These are phyloP conservation scores for Dipodomys stephensi DNA, from an alignment of 2,113 vertebrate genomes.

Conservation along the genomic window DNA sequence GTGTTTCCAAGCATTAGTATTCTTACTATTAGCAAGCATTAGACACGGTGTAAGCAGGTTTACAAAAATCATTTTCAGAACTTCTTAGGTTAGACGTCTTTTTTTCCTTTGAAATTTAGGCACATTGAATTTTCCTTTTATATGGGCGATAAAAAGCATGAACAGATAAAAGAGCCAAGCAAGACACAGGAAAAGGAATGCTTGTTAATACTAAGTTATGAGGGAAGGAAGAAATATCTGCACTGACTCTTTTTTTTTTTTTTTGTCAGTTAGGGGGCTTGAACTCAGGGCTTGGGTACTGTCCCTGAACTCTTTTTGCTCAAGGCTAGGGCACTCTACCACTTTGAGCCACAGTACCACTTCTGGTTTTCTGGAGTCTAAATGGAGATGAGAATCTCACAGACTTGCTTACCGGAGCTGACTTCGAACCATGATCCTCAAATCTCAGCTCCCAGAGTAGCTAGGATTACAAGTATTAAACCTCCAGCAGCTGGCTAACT, in stretches of 20 bases:
- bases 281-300: too few relatives aligned
- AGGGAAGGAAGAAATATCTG: background rate
- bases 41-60: constrained; percentile 40
- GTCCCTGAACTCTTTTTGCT: too few relatives aligned
- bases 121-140: background rate
- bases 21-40: constrained; percentile 44
- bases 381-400: too few relatives aligned
- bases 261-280: too few relatives aligned
- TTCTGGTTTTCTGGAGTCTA: too few relatives aligned
- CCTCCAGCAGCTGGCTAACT: too few relatives aligned
- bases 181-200: background rate
- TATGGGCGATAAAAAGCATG: background rate
- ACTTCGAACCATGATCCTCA: too few relatives aligned
- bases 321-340: too few relatives aligned
- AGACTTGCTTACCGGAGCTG: too few relatives aligned
- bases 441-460: too few relatives aligned
- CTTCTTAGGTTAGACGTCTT: constrained; percentile 37
- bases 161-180: background rate
- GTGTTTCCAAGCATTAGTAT: constrained; percentile 40
- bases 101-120: background rate
- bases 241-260: background rate
- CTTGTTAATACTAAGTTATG: background rate
- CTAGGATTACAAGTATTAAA: too few relatives aligned
- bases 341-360: too few relatives aligned
- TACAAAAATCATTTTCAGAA: constrained; percentile 66